Evolutionary conservation across 30 jellyfish, hydroid and myxozoan genomes (phyloP).

Genomic region (Aurelia coerulea): DNA sequence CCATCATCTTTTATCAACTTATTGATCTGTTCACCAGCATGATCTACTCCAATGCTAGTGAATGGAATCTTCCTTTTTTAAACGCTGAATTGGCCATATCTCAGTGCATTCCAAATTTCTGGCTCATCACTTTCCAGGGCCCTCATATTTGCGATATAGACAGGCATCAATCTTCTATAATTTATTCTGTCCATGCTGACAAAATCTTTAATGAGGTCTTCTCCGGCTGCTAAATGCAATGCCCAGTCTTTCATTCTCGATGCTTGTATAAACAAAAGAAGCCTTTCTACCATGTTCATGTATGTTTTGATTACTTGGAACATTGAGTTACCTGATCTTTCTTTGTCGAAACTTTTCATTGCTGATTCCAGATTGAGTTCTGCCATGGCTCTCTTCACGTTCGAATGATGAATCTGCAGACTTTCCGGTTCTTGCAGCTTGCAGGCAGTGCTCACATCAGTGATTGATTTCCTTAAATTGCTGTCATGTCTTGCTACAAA

Average conservation of each 20-base stretch:
- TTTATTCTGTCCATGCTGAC: too few relatives aligned
- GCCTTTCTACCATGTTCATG: slow-evolving; percentile 31
- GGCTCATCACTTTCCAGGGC: slow-evolving; percentile 17
- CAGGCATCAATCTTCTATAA: too few relatives aligned
- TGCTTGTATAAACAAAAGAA: slow-evolving; percentile 10
- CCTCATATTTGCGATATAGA: too few relatives aligned
- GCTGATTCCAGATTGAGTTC: too few relatives aligned
- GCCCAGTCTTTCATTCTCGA: slow-evolving; percentile 38
- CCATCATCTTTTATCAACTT: slow-evolving; percentile 17
- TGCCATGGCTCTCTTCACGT: too few relatives aligned
- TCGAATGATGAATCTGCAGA: too few relatives aligned
- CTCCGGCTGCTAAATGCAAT: neutral
- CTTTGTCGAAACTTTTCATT: neutral
- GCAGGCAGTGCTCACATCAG: too few relatives aligned
- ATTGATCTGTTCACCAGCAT: slow-evolving; percentile 60
- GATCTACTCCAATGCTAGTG: slow-evolving; percentile 47
- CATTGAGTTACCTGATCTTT: neutral
- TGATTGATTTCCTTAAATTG: too few relatives aligned
- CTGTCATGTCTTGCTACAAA: too few relatives aligned
- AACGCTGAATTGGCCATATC: slow-evolving; percentile 44
- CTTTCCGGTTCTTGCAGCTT: too few relatives aligned
- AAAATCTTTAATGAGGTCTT: too few relatives aligned
- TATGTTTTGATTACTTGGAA: slow-evolving; percentile 3
- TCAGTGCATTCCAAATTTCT: slow-evolving; percentile 13
- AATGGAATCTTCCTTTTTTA: slow-evolving; percentile 14